phyloP scores from a whole-genome alignment of 2,888 invertebrate genomes.

The Nephrotoma guestfalica region DNA sequence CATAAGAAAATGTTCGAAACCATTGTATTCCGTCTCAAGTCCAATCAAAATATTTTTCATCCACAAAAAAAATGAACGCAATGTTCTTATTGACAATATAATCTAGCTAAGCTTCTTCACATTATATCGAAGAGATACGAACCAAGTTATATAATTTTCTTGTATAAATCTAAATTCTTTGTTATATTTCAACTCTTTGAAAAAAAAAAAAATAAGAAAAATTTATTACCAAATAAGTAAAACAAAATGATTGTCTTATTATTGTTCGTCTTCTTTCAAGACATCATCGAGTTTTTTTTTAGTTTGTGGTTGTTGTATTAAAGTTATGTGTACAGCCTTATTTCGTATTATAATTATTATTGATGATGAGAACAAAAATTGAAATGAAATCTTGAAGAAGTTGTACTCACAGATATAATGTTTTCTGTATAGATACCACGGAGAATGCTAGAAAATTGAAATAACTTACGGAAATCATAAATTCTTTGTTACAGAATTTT shows the following conservation, averaged over 20 bases:
- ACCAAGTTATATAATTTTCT: neutral
- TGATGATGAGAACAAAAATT: neutral
- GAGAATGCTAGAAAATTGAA: neutral
- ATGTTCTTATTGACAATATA: neutral
- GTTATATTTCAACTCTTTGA: neutral
- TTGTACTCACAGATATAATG: neutral
- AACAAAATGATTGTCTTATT: neutral
- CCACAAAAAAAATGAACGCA: neutral
- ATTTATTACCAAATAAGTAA: neutral
- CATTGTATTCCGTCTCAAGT: neutral
- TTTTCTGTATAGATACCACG: neutral
- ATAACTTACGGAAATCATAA: neutral
- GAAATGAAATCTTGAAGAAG: neutral
- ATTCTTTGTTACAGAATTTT: neutral
- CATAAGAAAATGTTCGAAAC: neutral
- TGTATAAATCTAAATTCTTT: neutral
- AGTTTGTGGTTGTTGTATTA: neutral
- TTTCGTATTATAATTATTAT: neutral
- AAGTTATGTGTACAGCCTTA: neutral
- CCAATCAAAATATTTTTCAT: neutral
- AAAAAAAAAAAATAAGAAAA: neutral
- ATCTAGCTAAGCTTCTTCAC: neutral
- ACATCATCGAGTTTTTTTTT: neutral
- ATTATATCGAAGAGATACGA: neutral
- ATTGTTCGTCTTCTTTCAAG: neutral